Percentiles rank a stretch among this genome's conserved stretches.
phyloP scores from a whole-genome alignment of 2,797 vertebrate species.

The Echiichthys vipera region DNA sequence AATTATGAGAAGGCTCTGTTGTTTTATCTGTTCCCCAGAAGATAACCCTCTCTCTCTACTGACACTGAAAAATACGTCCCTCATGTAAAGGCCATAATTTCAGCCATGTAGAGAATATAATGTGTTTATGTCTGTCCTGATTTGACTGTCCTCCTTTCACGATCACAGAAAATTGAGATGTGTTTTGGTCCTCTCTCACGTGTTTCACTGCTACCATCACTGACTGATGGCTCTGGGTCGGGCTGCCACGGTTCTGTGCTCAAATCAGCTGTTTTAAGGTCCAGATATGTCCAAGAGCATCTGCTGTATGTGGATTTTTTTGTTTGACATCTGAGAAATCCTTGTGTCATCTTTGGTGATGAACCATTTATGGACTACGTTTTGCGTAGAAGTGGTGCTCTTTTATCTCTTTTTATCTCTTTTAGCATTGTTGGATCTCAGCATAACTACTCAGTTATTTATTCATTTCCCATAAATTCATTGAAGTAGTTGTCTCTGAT shows the following conservation, averaged over 20 bases:
- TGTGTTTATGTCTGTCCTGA: neutral
- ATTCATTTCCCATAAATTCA: neutral
- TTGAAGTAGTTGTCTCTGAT: neutral
- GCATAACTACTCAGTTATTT: neutral
- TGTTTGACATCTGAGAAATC: neutral
- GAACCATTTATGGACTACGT: neutral
- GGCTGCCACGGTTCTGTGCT: constrained; percentile 12
- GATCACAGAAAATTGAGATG: neutral
- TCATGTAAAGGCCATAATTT: constrained; percentile 2
- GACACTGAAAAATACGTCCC: constrained; percentile 5
- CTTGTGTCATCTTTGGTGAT: neutral
- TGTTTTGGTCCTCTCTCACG: constrained; percentile 9
- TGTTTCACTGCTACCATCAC: neutral
- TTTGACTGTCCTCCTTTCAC: constrained; percentile 9
- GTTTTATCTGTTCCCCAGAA: constrained; percentile 30
- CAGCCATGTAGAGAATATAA: neutral
- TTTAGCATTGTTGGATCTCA: neutral
- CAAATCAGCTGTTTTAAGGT: constrained; percentile 48
- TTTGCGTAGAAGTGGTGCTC: neutral
- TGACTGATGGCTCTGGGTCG: constrained; percentile 37
- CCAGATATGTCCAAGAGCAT: constrained; percentile 2
- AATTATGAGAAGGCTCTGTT: constrained; percentile 36
- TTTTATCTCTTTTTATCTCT: too few relatives aligned
- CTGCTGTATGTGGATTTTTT: neutral
- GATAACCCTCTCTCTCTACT: neutral